A percentile compares a stretch with the other conserved stretches of the same genome.
phyloP scores from a whole-genome alignment of 2,888 invertebrate species.

The Heliconius ismenius region DNA sequence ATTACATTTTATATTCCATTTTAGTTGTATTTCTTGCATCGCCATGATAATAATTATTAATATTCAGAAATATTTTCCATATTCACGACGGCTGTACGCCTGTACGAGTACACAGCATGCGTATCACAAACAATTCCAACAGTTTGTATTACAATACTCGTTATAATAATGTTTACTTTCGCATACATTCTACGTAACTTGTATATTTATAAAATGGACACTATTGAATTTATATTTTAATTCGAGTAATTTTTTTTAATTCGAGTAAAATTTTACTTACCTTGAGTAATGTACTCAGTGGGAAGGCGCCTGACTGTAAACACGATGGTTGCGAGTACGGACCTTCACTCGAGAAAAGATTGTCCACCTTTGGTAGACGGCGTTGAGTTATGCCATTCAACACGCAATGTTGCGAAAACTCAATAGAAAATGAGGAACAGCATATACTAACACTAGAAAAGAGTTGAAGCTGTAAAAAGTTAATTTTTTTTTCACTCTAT shows the following conservation, averaged over 20 bases:
- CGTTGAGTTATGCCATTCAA: neutral
- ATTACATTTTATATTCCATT: neutral
- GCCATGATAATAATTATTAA: neutral
- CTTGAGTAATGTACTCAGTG: too few relatives aligned
- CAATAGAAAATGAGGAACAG: neutral
- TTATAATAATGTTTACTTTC: conserved; percentile 22
- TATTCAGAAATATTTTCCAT: conserved; percentile 9
- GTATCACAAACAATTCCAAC: conserved; percentile 17
- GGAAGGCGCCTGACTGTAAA: neutral
- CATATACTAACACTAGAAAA: neutral
- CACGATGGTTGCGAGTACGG: neutral
- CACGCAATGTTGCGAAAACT: neutral
- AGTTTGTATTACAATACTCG: conserved; percentile 17
- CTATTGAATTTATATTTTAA: neutral
- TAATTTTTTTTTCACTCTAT: too few relatives aligned
- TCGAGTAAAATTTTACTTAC: too few relatives aligned
- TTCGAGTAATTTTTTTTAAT: neutral
- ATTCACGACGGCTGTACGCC: neutral
- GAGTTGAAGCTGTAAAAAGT: too few relatives aligned
- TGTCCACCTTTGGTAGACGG: too few relatives aligned
- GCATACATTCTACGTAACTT: neutral
- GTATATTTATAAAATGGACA: neutral
- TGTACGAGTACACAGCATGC: neutral
- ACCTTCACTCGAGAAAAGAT: neutral
- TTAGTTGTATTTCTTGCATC: neutral